A percentile compares a stretch with the other conserved stretches of the same genome.
Conservation (phyloP, 1,140 invertebrate species). For the Ostrea edulis region DNA sequence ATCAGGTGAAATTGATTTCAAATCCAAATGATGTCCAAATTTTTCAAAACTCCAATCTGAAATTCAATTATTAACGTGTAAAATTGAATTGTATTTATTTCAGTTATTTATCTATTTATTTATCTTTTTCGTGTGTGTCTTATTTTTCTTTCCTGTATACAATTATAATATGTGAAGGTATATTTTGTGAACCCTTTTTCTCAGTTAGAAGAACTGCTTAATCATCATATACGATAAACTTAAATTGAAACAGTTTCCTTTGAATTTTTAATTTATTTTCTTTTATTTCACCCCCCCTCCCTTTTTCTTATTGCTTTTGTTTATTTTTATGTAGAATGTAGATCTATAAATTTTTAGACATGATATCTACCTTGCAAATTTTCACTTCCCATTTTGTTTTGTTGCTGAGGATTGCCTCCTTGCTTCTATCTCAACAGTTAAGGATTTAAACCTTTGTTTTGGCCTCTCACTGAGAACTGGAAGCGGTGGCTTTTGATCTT, state of each 20-base stretch:
- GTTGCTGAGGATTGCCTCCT: background rate
- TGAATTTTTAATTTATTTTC: background rate
- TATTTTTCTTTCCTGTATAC: background rate
- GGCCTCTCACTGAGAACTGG: background rate
- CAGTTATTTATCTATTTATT: no score
- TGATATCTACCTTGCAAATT: background rate
- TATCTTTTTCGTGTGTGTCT: background rate
- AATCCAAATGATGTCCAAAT: background rate
- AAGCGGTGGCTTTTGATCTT: background rate
- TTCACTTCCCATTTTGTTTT: slow-evolving; percentile 34
- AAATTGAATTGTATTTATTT: no score
- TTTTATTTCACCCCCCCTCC: background rate
- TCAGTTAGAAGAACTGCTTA: background rate
- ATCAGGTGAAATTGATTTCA: background rate
- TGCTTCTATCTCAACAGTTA: background rate
- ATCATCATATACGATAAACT: background rate
- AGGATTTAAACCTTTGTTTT: slow-evolving; percentile 34
- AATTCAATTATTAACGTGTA: background rate
- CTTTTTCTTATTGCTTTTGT: background rate
- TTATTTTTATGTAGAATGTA: no score
- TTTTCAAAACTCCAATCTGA: slow-evolving; percentile 14
- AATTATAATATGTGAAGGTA: background rate
- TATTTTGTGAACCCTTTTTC: no score
- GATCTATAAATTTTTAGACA: no score
- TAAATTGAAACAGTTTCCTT: background rate